Conservation (phyloP, 2,113 vertebrate species). For the Eira barbara region DNA sequence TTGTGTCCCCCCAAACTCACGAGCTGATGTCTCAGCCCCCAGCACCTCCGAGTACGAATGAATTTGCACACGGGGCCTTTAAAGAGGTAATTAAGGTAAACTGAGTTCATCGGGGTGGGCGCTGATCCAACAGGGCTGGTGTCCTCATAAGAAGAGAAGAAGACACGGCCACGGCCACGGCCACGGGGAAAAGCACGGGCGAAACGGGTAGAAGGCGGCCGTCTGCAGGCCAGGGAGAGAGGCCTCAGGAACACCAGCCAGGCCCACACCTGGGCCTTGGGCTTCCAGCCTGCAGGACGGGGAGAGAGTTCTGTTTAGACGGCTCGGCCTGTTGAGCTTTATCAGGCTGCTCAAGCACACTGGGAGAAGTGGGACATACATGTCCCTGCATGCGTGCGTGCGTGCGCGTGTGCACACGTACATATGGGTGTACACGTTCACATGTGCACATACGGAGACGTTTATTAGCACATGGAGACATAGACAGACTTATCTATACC, state of each 20-base stretch:
- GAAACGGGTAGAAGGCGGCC: neutral
- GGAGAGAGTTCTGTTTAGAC: neutral
- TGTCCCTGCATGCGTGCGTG: no score
- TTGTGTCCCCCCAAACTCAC: rapidly evolving
- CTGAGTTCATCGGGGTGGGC: neutral
- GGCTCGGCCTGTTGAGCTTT: neutral
- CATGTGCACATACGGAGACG: neutral
- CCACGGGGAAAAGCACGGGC: neutral
- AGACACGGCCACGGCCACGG: neutral
- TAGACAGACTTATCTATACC: neutral
- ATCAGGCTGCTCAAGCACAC: neutral
- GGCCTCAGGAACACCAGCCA: neutral
- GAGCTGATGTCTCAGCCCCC: neutral
- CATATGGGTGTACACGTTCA: rapidly evolving
- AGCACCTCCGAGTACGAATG: neutral
- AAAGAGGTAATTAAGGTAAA: neutral
- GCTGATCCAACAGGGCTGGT: neutral
- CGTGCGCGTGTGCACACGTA: no score
- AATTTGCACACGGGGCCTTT: neutral
- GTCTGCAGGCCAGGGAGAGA: neutral
- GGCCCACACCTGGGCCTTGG: neutral
- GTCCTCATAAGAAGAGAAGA: neutral
- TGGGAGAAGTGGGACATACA: neutral
- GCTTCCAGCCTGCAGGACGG: neutral
- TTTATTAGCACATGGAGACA: neutral